Evolutionary conservation across 2,797 vertebrate genomes (phyloP).

Genomic region (Danio aesculapii): DNA sequence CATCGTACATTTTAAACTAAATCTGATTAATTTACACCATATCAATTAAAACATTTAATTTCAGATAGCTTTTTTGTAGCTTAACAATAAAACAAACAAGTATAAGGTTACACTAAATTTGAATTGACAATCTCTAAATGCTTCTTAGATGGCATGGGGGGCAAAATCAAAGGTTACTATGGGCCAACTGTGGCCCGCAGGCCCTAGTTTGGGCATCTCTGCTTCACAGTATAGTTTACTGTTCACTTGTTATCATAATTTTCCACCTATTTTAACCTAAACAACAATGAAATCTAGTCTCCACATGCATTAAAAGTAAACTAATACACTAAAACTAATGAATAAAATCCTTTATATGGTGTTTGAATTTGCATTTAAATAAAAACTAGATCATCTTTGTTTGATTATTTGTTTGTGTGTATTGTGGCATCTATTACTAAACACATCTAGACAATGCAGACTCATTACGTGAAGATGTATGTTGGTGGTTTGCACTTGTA

Average conservation of each 20-base stretch:
- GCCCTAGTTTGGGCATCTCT: no score
- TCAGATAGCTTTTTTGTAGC: no score
- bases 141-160: no score
- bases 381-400: neutral
- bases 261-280: neutral
- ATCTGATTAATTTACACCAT: no score
- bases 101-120: no score
- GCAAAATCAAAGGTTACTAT: no score
- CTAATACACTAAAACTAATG: neutral
- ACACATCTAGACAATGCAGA: neutral
- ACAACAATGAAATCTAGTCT: neutral
- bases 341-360: neutral
- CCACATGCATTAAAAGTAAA: neutral
- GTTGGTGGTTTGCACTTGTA: constrained; percentile 12
- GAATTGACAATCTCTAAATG: no score
- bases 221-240: neutral
- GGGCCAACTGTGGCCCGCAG: no score
- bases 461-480: constrained; percentile 7
- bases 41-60: no score
- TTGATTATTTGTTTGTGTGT: neutral
- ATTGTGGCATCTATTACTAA: neutral
- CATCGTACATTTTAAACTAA: no score
- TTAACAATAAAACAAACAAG: no score
- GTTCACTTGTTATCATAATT: neutral
- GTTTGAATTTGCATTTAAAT: neutral